Evolutionary conservation across 1,140 invertebrate genomes (phyloP).

Genomic region (Pemphigus obesinymphae): DNA sequence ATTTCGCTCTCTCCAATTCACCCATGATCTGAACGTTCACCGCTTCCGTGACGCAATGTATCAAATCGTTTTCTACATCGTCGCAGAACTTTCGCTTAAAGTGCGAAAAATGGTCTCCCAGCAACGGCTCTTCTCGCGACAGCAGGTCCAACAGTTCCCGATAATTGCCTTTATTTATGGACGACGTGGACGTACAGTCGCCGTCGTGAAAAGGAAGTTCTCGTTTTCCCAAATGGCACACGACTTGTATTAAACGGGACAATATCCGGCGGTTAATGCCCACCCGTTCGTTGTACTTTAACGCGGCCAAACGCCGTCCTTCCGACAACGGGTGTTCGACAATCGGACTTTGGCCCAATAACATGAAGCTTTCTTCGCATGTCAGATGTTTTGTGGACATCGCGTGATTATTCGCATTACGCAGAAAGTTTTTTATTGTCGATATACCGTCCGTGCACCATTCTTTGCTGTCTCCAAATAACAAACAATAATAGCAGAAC

Average conservation of each 20-base stretch:
- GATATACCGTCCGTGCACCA: neutral
- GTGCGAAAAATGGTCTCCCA: constrained; percentile 47
- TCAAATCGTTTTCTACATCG: constrained; percentile 49
- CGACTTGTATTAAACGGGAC: neutral
- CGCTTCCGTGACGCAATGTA: constrained; percentile 48
- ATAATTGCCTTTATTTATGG: neutral
- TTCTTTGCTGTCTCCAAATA: neutral
- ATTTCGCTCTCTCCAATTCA: constrained; percentile 47
- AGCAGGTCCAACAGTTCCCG: neutral
- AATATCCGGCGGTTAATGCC: neutral
- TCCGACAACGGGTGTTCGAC: neutral
- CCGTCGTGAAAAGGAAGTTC: neutral
- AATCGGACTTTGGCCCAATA: neutral
- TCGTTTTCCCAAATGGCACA: neutral
- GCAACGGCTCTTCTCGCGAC: neutral
- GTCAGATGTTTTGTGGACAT: neutral
- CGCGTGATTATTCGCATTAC: neutral
- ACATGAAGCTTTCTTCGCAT: neutral
- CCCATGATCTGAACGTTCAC: constrained; percentile 46
- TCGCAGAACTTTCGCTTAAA: constrained; percentile 20
- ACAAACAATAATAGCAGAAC: neutral
- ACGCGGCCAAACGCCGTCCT: neutral
- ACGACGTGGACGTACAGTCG: neutral
- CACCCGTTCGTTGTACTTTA: neutral
- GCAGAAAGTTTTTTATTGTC: neutral